Conservation (phyloP, 2,113 vertebrate species). For the Aramus guarauna region DNA sequence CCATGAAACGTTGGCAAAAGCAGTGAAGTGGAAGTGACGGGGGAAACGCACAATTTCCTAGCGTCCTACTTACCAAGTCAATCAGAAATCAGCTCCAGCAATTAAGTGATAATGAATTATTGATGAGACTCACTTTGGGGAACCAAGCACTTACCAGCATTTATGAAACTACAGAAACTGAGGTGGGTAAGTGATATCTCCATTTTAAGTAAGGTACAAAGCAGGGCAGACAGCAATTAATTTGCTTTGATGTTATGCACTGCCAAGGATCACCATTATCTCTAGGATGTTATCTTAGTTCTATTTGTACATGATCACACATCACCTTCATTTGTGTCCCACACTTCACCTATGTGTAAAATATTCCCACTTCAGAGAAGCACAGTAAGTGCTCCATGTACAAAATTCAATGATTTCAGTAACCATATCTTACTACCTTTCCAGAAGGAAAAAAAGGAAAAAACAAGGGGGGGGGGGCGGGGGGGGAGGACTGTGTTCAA, state of each 20-base stretch:
- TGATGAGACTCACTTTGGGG: neutral
- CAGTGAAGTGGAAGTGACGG: neutral
- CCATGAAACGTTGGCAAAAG: neutral
- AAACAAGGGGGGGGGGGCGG: too few species aligned
- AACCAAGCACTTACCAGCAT: neutral
- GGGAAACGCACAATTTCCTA: neutral
- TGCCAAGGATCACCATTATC: neutral
- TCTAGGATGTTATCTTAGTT: neutral
- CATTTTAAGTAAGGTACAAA: neutral
- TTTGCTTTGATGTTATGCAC: fast-evolving
- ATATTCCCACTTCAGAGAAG: neutral
- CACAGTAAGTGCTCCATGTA: neutral
- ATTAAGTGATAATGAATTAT: conserved; percentile 37
- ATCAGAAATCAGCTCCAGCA: conserved; percentile 4
- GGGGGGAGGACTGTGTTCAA: neutral
- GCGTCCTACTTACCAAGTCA: neutral
- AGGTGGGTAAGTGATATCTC: neutral
- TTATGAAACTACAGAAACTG: neutral
- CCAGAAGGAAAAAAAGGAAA: neutral
- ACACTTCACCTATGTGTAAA: neutral
- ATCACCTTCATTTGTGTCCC: neutral
- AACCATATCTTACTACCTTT: neutral
- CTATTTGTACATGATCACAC: neutral
- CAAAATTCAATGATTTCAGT: neutral
- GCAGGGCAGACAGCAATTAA: neutral